phyloP scores from a whole-genome alignment of 2,888 invertebrate species.

The Dexiosoma caninum region DNA sequence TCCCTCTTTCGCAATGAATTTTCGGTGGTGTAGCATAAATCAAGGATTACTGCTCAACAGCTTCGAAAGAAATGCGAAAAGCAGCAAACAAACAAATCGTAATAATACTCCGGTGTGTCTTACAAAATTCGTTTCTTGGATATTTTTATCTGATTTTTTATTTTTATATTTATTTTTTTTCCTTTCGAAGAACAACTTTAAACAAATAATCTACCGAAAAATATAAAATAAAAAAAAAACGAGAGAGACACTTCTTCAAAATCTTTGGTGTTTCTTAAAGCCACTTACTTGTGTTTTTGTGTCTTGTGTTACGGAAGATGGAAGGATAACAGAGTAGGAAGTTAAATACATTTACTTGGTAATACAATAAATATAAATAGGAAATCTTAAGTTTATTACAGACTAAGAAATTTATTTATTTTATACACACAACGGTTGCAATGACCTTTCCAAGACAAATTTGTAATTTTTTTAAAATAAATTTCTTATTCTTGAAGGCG shows the following conservation, averaged over 20 bases:
- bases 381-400: slow-evolving; percentile 42
- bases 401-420: slow-evolving; percentile 5
- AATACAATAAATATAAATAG: slow-evolving; percentile 56
- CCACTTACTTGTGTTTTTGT: slow-evolving; percentile 1
- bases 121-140: slow-evolving; percentile 34
- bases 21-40: slow-evolving; percentile 58
- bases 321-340: background rate
- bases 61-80: slow-evolving; percentile 1
- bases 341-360: slow-evolving; percentile 28
- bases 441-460: slow-evolving; percentile 48
- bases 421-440: slow-evolving; percentile 45
- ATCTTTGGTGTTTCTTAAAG: slow-evolving; percentile 16
- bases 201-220: slow-evolving; percentile 42
- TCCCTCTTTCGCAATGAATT: background rate
- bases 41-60: slow-evolving; percentile 55
- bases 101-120: slow-evolving; percentile 61
- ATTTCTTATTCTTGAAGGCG: background rate
- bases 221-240: too few species aligned
- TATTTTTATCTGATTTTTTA: too few species aligned
- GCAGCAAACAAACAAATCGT: slow-evolving; percentile 49
- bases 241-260: slow-evolving; percentile 10
- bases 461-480: background rate
- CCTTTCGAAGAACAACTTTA: slow-evolving; percentile 2
- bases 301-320: background rate
- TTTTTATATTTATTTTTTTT: background rate